Conservation (phyloP, 2,888 invertebrate species). For the Campoplex nolae region DNA sequence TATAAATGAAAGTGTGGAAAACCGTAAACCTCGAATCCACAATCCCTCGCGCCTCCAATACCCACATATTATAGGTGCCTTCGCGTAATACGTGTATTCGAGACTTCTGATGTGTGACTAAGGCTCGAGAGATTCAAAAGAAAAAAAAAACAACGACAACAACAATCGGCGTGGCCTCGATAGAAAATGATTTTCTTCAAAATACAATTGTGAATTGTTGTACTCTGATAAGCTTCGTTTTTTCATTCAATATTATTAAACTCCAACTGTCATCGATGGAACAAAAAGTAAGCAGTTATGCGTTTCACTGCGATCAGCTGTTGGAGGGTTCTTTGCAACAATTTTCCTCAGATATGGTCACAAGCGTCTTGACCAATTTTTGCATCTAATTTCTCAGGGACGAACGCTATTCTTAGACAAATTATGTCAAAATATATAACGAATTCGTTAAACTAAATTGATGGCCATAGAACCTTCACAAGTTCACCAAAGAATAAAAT, state of each 20-base stretch:
- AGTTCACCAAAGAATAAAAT: too few species aligned
- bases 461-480: too few species aligned
- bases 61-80: neutral
- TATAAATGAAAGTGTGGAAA: slow-evolving; percentile 45
- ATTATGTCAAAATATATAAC: too few species aligned
- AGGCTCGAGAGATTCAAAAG: neutral
- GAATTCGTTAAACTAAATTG: too few species aligned
- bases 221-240: neutral
- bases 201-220: neutral
- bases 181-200: neutral
- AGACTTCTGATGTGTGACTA: neutral
- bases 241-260: neutral
- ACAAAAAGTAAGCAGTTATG: too few species aligned
- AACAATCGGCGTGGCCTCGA: neutral
- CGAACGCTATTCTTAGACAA: too few species aligned
- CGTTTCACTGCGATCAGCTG: too few species aligned
- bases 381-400: too few species aligned
- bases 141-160: neutral
- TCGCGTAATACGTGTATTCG: neutral
- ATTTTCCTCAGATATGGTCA: too few species aligned
- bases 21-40: slow-evolving; percentile 47
- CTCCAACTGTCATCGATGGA: too few species aligned
- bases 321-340: too few species aligned
- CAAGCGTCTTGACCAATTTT: too few species aligned
- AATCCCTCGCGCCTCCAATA: slow-evolving; percentile 23